Conservation (phyloP, 1,140 invertebrate species). For the Rhizoglyphus robini region DNA sequence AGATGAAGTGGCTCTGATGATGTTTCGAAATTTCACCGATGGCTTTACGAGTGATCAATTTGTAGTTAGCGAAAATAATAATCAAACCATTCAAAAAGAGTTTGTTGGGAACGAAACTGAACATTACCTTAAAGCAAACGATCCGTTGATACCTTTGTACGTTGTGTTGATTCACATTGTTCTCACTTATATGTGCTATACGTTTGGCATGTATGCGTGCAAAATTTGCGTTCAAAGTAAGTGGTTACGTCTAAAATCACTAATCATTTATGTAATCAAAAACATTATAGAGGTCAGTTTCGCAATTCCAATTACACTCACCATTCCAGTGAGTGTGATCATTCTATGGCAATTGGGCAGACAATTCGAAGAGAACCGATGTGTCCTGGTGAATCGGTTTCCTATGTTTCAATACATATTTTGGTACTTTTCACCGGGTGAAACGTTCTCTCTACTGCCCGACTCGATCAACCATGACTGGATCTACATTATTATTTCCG, state of each 20-base stretch:
- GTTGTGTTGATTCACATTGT: slow-evolving; percentile 62
- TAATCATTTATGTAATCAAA: no score
- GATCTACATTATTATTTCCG: slow-evolving; percentile 25
- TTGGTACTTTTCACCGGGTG: no score
- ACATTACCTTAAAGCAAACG: not conserved
- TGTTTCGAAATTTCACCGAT: not conserved
- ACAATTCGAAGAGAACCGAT: not conserved
- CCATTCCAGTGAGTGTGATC: slow-evolving; percentile 33
- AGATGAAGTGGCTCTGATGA: slow-evolving; percentile 39
- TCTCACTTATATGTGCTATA: slow-evolving; percentile 71
- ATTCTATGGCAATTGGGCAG: slow-evolving; percentile 23
- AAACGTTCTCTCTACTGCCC: slow-evolving; percentile 64
- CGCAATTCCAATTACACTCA: slow-evolving; percentile 34
- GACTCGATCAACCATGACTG: no score
- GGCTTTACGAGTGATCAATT: not conserved
- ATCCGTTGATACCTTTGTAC: slow-evolving; percentile 8
- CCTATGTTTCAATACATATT: slow-evolving; percentile 47
- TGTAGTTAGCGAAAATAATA: not conserved
- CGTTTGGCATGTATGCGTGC: no score
- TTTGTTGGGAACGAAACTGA: not conserved
- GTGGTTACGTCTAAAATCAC: slow-evolving; percentile 77
- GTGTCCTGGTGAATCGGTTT: not conserved
- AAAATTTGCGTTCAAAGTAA: slow-evolving; percentile 90
- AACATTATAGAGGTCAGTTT: no score
- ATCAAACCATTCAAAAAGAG: slow-evolving; percentile 20